Evolutionary conservation across 2,888 invertebrate genomes (phyloP), one percentile per base, ranked within the genome.

Genomic region (Tetranychus truncatus): DNA sequence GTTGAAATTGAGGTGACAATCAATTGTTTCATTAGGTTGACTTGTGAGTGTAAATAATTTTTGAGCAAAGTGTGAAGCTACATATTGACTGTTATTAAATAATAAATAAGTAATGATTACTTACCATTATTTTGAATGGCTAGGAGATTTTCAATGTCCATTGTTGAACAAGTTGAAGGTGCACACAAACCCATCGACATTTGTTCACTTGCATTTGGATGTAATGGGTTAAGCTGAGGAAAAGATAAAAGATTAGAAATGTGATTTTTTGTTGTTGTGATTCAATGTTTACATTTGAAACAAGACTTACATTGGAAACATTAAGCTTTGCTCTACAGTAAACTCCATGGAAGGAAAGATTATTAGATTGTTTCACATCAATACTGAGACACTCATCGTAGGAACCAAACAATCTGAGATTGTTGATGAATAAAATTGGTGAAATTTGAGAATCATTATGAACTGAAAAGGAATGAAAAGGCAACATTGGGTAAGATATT

Each of bases 291-390:
- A 34, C 34, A 34, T 5, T 34, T 34, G 34, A 34, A 34, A 34
- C 34, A 34, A 34, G 34, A 46, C 72, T 72, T 45, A 46, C 46
- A 44, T 15, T 72, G 6, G n/a, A 44, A 72, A 72, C 11, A 7
- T 44, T 45, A 72, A 72, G 44, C 34, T 46, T 24, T 20, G 45
- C 24, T 44, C 72, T 44, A 20, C 72, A 72, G n/a, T 72, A 72
- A 15, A 69, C 21, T 21, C 69, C 69, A 69, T 20, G 11, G 21
- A 69, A 69, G 34, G 21, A 24, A 21, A 24, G 11, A n/a, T 24
- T 24, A 6, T 7, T 11, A 9, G 34, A 34, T 34, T 34, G 34
- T 34, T 34, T 34, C 3, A 69, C n/a, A 69, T 69, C 4, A 11
- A 69, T 20, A 1, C 11, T 21, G 20, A 69, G 20, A 69, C 69